Evolutionary conservation across 2,113 vertebrate species (phyloP).

Genomic region (Oryzias javanicus): DNA sequence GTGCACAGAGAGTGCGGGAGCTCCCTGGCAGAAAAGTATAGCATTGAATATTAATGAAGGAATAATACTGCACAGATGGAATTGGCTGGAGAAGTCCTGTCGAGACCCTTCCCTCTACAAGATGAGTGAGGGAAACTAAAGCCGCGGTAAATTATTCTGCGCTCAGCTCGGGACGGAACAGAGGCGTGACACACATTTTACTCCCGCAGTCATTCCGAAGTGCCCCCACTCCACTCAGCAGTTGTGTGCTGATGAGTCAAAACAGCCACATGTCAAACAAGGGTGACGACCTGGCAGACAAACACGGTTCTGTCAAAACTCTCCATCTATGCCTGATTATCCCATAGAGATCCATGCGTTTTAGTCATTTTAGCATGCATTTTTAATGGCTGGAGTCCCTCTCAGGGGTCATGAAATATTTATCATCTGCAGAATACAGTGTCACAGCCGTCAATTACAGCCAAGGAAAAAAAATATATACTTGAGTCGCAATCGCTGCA

Average conservation of each 20-base stretch:
- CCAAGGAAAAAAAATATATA: slow-evolving; percentile 22
- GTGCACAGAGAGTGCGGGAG: slow-evolving; percentile 34
- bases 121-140: slow-evolving; percentile 42
- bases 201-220: slow-evolving; percentile 5
- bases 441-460: slow-evolving; percentile 78
- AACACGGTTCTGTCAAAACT: slow-evolving; percentile 4
- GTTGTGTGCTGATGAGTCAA: slow-evolving; percentile 12
- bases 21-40: slow-evolving; percentile 53
- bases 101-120: slow-evolving; percentile 42
- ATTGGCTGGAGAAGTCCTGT: slow-evolving; percentile 53
- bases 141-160: slow-evolving; percentile 50
- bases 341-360: slow-evolving; percentile 41
- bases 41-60: slow-evolving; percentile 67
- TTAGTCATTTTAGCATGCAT: slow-evolving; percentile 60
- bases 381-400: slow-evolving; percentile 54
- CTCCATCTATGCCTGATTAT: slow-evolving; percentile 25
- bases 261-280: slow-evolving; percentile 30
- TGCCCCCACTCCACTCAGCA: slow-evolving; percentile 15
- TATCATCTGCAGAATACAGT: slow-evolving; percentile 64
- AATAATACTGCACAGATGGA: slow-evolving; percentile 55
- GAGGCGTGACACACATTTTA: slow-evolving; percentile 12
- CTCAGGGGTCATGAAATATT: slow-evolving; percentile 65
- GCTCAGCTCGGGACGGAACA: slow-evolving; percentile 25
- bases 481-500: slow-evolving; percentile 43
- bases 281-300: slow-evolving; percentile 6